phyloP scores from a whole-genome alignment of 2,113 vertebrate species.

The Lepidothrix coronata region DNA sequence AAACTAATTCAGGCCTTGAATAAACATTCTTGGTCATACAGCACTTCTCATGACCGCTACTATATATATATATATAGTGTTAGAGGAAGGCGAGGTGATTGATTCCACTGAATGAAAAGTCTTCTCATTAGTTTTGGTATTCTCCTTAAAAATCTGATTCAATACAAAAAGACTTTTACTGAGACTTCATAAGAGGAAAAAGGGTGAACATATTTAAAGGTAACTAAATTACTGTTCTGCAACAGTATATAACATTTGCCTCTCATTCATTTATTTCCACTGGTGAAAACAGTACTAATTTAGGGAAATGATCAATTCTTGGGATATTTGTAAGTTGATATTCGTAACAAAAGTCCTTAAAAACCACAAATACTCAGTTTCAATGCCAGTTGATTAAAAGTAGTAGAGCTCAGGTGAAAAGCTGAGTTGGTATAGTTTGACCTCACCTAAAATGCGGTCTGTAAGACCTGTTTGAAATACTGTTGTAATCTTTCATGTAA shows the following conservation, averaged over 20 bases:
- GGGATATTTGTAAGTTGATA: background rate
- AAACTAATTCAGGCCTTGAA: background rate
- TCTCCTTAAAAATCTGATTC: background rate
- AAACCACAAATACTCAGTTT: background rate
- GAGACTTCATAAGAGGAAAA: background rate
- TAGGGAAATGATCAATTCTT: background rate
- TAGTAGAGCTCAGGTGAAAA: background rate
- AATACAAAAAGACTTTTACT: background rate
- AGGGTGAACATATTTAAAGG: background rate
- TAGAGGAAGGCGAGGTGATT: background rate
- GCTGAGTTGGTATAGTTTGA: background rate
- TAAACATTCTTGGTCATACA: background rate
- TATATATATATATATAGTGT: background rate
- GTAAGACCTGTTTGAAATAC: background rate
- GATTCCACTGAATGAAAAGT: background rate
- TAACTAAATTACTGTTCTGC: background rate
- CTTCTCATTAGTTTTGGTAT: background rate
- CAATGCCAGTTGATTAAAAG: background rate
- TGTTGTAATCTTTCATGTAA: background rate
- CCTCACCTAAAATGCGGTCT: background rate
- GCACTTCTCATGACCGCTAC: background rate
- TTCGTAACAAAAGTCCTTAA: background rate
- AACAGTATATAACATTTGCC: background rate
- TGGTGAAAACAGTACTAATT: background rate
- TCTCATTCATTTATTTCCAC: background rate